These are phyloP conservation scores for Patiria pectinifera DNA, from an alignment of 53 echinoderm and acorn worm genomes.

Conservation along the genomic window DNA sequence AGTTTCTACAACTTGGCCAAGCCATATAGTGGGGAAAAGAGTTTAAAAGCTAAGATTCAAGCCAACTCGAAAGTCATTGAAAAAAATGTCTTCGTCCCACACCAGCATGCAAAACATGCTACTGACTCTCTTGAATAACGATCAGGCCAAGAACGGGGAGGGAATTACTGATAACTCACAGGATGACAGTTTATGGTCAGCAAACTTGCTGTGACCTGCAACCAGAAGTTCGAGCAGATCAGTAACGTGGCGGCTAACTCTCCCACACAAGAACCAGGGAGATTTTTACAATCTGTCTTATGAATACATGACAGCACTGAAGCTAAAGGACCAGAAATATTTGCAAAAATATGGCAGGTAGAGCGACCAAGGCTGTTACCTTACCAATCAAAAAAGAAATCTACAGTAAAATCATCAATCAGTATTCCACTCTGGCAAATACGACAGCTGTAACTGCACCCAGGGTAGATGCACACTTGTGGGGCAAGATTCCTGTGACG, in stretches of 20 bases:
- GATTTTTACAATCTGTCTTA: too few relatives aligned
- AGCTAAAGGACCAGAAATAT: not conserved
- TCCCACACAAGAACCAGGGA: too few relatives aligned
- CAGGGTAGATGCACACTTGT: slow-evolving; percentile 6
- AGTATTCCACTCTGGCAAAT: slow-evolving; percentile 1
- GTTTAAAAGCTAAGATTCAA: not conserved
- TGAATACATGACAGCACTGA: not conserved
- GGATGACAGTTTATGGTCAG: too few relatives aligned
- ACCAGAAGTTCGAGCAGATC: too few relatives aligned
- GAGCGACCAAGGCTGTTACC: not conserved
- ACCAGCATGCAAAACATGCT: not conserved
- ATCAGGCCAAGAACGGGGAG: too few relatives aligned
- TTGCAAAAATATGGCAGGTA: not conserved
- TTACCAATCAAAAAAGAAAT: slow-evolving; percentile 4
- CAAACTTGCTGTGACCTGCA: too few relatives aligned
- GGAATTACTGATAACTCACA: too few relatives aligned
- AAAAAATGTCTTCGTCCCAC: not conserved
- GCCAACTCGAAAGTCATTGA: not conserved
- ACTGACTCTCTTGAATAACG: not conserved
- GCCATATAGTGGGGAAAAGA: not conserved
- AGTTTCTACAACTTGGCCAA: not conserved
- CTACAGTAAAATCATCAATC: not conserved
- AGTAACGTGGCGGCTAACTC: too few relatives aligned
- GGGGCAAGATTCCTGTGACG: not conserved
- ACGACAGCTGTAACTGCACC: slow-evolving; percentile 12